Base-by-base conservation (phyloP, 1,140 invertebrate genomes). In the Bombus consobrinus region DNA sequence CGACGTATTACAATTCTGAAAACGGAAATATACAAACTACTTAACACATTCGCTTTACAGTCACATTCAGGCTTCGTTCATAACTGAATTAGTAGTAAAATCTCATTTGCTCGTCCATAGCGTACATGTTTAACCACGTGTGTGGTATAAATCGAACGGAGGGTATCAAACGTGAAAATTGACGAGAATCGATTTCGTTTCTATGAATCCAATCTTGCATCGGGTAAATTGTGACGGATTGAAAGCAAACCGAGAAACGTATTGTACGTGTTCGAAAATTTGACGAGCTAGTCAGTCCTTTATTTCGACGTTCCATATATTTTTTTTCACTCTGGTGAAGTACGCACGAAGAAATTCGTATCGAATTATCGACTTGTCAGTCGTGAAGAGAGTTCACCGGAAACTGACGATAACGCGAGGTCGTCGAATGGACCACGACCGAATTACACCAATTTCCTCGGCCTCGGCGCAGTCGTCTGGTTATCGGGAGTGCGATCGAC, bases 391-490 rank as follows among this genome's bases (percentile, higher is more conserved):
- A 83, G 62, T 71, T 73, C 37, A 59, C 34, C 73, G 87, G 78
- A 73, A 80, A 81, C 75, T 88, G 84, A 86, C 78, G 82, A 87
- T 85, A 85, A 83, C 75, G 64, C 73, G 43, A n/a, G 47, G 59
- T 68, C 84, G 62, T 59, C 18, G 85, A 66, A 68, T n/a, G 80
- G 80, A 57, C 72, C 80, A 22, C 85, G 74, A 80, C 69, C 79
- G 83, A 87, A 89, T 89, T 87, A 81, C 86, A 87, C 73, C 86
- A 87, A 89, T 89, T 88, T 89, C 88, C 86, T 85, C 80, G 76
- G 59, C 15, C 32, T 43, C 28, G 72, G 28, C 1, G 18, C 41
- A 74, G 62, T 32, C 41, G 53, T 73, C 64, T 72, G 80, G 64
- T 76, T 83, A 87, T 83, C 81, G 34, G 47, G 47, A 83, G 74